Evolutionary conservation across 2,113 vertebrate species (phyloP).

Genomic region (Alces alces): DNA sequence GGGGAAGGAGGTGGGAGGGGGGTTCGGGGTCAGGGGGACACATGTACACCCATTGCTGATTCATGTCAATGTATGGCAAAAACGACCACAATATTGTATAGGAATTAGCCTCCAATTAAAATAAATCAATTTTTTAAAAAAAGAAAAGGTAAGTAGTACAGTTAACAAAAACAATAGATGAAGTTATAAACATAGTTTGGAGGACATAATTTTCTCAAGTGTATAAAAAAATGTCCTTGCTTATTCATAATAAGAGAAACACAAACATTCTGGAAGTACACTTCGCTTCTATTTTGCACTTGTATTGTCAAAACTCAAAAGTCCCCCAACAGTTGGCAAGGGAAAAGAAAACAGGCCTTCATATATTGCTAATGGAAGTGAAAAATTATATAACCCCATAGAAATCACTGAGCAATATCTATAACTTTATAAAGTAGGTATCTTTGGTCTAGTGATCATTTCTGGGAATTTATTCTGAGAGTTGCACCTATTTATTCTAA

Average conservation of each 20-base stretch:
- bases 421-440: neutral
- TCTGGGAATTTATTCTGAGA: neutral
- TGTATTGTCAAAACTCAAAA: neutral
- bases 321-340: neutral
- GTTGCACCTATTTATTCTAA: neutral
- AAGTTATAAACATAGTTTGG: neutral
- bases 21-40: accelerated
- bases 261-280: neutral
- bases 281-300: neutral
- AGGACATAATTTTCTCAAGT: neutral
- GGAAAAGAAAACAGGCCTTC: neutral
- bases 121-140: neutral
- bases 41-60: neutral
- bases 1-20: neutral
- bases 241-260: neutral
- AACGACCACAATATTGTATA: neutral
- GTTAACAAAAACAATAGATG: neutral
- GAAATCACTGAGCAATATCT: neutral
- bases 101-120: neutral
- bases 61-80: neutral
- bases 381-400: neutral
- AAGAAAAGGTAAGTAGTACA: neutral
- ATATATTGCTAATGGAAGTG: neutral
- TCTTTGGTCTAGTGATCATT: neutral
- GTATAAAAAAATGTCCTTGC: neutral